A percentile compares a stretch with the other conserved stretches of the same genome.
phyloP scores from a whole-genome alignment of 2,113 vertebrate species.

The Bothrops jararaca region DNA sequence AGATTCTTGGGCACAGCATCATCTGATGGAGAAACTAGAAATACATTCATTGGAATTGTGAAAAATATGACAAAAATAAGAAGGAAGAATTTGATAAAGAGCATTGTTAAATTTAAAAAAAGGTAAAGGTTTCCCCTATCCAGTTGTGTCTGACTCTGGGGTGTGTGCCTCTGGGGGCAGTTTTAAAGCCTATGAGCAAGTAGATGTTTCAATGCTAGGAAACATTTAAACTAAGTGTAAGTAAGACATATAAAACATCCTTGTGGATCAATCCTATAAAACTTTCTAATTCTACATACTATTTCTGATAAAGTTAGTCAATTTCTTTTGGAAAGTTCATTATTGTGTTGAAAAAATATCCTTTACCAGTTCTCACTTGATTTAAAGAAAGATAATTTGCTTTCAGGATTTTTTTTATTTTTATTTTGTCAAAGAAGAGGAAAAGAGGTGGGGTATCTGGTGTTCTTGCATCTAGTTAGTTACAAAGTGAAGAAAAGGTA shows the following conservation, averaged over 20 bases:
- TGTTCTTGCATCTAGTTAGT: background rate
- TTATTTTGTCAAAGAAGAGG: background rate
- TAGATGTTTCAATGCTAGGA: background rate
- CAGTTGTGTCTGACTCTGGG: background rate
- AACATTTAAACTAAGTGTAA: background rate
- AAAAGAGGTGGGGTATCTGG: background rate
- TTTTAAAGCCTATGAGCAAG: background rate
- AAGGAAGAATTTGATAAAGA: background rate
- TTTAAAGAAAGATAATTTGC: background rate
- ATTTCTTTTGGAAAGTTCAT: too few relatives aligned
- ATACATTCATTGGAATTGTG: background rate
- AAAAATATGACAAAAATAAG: background rate
- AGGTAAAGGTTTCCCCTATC: background rate
- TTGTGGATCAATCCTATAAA: background rate
- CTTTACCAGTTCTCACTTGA: background rate
- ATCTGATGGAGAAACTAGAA: conserved; percentile 30
- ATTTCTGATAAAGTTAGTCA: too few relatives aligned
- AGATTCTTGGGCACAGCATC: conserved; percentile 66
- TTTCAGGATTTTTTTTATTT: background rate
- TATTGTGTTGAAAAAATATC: background rate
- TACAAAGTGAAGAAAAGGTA: background rate
- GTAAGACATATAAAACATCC: background rate
- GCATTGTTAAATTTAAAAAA: background rate
- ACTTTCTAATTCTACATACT: too few relatives aligned
- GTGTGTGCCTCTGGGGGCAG: background rate